Base-by-base conservation (phyloP, 2,113 vertebrate genomes). In the Cariama cristata region DNA sequence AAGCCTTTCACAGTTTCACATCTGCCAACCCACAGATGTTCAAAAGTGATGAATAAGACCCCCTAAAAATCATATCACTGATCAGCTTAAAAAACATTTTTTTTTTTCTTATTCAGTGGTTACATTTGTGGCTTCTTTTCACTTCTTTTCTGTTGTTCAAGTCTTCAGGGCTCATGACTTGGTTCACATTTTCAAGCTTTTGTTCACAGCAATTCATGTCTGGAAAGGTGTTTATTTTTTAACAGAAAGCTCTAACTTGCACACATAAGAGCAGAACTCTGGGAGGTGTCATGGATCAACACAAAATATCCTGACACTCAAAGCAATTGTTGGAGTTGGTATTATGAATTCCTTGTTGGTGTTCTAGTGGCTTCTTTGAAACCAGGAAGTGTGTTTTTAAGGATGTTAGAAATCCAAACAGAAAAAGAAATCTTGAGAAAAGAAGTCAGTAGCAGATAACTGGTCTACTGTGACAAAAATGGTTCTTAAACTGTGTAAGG, bases 211-310 rank as follows among this genome's bases (percentile, higher is more conserved):
- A 86, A 33, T 73, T 80, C 9, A 32, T 45, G 8, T 55, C 64
- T 81, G 33, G 45, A 85, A 87, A 87, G 32, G 27, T 66, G 50
- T 91, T 76, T 86, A 64, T 55, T 94, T 87, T 66, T 86, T 92
- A 88, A 74, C 67, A 80, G 75, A 86, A 94, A 90, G 28, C 72
- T 90, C 50, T 74, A 90, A 88, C 94, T 96, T 86, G 45, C 30
- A 73, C 71, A 68, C 58, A 45, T 68, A 72, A 88, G 17, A 72
- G 33, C 53, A 93, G 66, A 93, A 76, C 53, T 38, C 88, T 79
- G 75, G 58, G 35, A 95, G 71, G 42, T 82, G 67, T 72, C 69
- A 69, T 53, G 58, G 58, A 85, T 82, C 79, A 88, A 86, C 33
- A 44, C 62, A 76, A 50, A 86, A 85, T 42, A 95, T 44, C 87